Conservation (phyloP, 2,797 vertebrate genomes). For the Manis crassicaudata region DNA sequence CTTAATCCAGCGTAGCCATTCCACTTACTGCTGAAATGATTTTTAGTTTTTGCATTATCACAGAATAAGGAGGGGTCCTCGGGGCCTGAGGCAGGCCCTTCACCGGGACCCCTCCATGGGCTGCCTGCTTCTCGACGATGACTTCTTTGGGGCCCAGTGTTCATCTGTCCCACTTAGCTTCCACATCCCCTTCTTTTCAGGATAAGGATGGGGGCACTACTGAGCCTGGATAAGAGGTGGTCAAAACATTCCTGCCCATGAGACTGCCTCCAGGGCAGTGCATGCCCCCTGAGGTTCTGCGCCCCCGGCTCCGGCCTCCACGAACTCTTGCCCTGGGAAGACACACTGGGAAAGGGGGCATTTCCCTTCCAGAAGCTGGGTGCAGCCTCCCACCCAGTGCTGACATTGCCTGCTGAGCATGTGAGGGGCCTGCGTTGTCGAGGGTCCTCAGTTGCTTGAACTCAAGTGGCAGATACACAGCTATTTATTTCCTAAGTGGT, state of each 20-base stretch:
- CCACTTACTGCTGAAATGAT: constrained; percentile 64
- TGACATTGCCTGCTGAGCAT: not conserved
- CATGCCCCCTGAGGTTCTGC: accelerated
- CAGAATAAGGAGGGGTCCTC: constrained; percentile 57
- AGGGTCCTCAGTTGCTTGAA: not conserved
- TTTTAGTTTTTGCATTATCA: constrained; percentile 67
- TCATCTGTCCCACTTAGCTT: not conserved
- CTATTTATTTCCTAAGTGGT: constrained; percentile 41
- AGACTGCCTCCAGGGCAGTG: not conserved
- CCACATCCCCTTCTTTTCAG: not conserved
- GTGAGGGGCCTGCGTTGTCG: not conserved
- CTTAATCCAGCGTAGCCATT: not conserved
- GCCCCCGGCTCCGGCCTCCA: too few species aligned
- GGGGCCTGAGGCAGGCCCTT: not conserved
- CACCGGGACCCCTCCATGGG: accelerated
- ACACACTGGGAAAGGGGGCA: accelerated
- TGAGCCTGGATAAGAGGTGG: not conserved
- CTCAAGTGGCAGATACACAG: not conserved
- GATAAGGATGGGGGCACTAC: constrained; percentile 38
- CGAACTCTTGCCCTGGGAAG: not conserved
- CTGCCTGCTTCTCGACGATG: not conserved
- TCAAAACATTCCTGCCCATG: not conserved
- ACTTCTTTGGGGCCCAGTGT: not conserved
- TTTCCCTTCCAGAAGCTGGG: not conserved
- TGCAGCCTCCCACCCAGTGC: not conserved